A percentile compares a stretch with the other conserved stretches of the same genome.
Conservation (phyloP, 1,140 invertebrate species). For the Zaprionus ornatus region DNA sequence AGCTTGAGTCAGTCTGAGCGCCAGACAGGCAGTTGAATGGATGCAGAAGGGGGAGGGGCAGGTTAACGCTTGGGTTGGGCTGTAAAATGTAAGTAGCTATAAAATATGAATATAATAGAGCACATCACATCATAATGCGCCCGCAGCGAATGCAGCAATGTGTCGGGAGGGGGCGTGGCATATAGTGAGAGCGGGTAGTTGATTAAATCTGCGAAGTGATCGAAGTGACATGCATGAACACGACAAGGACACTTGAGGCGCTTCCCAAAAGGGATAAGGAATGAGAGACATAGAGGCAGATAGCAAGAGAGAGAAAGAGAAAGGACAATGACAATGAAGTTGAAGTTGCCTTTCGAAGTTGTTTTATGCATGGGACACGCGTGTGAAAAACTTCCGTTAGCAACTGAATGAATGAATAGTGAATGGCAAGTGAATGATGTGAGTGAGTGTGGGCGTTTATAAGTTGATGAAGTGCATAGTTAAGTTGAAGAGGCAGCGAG, state of each 20-base stretch:
- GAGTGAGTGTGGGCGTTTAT: conserved; percentile 10
- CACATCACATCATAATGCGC: conserved; percentile 63
- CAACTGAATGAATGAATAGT: conserved; percentile 41
- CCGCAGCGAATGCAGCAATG: conserved; percentile 43
- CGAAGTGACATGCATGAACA: conserved; percentile 63
- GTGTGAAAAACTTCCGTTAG: conserved; percentile 57
- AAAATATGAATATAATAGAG: conserved; percentile 73
- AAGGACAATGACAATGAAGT: conserved; percentile 46
- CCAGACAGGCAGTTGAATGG: background rate
- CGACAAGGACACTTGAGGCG: conserved; percentile 55
- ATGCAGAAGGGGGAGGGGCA: background rate
- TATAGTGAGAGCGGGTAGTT: conserved; percentile 31
- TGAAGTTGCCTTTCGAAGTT: conserved; percentile 27
- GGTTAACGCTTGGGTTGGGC: conserved; percentile 16
- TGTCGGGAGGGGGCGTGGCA: background rate
- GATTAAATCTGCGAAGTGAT: conserved; percentile 65
- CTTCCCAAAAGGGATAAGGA: conserved; percentile 5
- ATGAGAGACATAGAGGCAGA: background rate
- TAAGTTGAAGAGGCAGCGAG: conserved; percentile 1
- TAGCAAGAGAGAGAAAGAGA: background rate
- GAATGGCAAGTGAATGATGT: conserved; percentile 35
- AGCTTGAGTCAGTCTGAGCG: background rate
- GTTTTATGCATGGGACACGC: conserved; percentile 34
- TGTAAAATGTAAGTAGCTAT: conserved; percentile 70
- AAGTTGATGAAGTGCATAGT: conserved; percentile 33